Evolutionary conservation across 2,797 vertebrate genomes (phyloP).

Genomic region (Chaetophractus vellerosus): DNA sequence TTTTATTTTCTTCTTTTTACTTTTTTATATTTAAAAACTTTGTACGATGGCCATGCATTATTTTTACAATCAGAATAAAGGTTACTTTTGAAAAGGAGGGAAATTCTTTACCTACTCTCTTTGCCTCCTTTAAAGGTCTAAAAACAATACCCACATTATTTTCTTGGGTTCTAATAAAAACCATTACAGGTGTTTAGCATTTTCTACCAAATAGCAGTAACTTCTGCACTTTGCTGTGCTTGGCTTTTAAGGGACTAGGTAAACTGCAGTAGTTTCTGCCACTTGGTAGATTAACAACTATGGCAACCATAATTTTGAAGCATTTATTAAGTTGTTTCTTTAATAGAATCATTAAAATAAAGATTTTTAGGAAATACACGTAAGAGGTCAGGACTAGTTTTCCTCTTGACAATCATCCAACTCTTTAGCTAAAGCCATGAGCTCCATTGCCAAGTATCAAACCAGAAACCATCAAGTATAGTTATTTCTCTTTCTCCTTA

Average conservation of each 20-base stretch:
- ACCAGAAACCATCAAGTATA: neutral
- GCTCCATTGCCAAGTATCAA: neutral
- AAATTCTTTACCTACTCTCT: constrained; percentile 6
- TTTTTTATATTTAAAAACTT: neutral
- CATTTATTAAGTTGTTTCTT: constrained; percentile 24
- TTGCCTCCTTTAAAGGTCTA: constrained; percentile 13
- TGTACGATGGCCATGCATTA: neutral
- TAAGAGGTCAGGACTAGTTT: neutral
- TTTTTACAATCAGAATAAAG: constrained; percentile 34
- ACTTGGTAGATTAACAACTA: constrained; percentile 48
- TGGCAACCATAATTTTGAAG: constrained; percentile 11
- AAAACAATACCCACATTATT: neutral
- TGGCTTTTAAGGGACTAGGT: constrained; percentile 2
- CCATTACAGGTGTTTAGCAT: constrained; percentile 14
- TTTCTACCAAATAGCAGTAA: neutral
- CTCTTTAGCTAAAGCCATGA: neutral
- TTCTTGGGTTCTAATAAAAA: constrained; percentile 37
- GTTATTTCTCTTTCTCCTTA: neutral
- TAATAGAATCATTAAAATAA: constrained; percentile 27
- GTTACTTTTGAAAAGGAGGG: constrained; percentile 3
- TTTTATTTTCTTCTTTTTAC: constrained; percentile 4
- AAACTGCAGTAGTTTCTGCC: neutral
- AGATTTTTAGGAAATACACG: constrained; percentile 31
- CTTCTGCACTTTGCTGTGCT: neutral
- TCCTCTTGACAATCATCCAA: neutral